A percentile compares a stretch with the other conserved stretches of the same genome.
phyloP scores from a whole-genome alignment of 2,888 invertebrate genomes.

The Stramonita haemastoma region DNA sequence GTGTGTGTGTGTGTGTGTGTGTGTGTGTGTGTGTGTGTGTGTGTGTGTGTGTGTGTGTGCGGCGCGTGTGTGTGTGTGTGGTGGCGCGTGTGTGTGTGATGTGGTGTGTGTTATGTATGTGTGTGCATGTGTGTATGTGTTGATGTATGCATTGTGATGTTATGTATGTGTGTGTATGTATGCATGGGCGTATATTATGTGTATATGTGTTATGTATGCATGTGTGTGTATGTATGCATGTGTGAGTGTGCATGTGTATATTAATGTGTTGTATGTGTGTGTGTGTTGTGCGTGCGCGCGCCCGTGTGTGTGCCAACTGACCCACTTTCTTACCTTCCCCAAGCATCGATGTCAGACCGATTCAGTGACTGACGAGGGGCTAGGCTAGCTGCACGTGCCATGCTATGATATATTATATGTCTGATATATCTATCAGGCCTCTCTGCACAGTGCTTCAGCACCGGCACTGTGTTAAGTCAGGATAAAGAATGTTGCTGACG shows the following conservation, averaged over 20 bases:
- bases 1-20: not conserved
- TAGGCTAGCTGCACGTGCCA: too few species aligned
- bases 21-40: not conserved
- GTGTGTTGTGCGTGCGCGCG: conserved; percentile 5
- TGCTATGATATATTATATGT: too few species aligned
- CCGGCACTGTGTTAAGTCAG: not conserved
- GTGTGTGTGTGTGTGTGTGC: not conserved
- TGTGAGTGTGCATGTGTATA: conserved; percentile 11
- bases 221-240: conserved; percentile 8
- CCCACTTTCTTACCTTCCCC: too few species aligned
- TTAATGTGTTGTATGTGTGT: conserved; percentile 2
- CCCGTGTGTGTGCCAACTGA: too few species aligned
- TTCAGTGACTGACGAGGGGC: too few species aligned
- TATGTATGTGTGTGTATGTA: not conserved
- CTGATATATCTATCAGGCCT: too few species aligned
- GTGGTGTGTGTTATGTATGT: not conserved
- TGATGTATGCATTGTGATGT: not conserved
- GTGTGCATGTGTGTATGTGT: not conserved
- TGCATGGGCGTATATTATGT: not conserved
- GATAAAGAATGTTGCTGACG: too few species aligned
- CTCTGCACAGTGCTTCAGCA: too few species aligned
- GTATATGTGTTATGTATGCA: not conserved
- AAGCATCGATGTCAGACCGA: too few species aligned
- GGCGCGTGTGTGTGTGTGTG: not conserved
- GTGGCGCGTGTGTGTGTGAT: not conserved